Percentiles rank a stretch among this genome's conserved stretches.
Evolutionary conservation across 2,888 invertebrate species (phyloP).

Genomic region (Sceliomorpha sp.): DNA sequence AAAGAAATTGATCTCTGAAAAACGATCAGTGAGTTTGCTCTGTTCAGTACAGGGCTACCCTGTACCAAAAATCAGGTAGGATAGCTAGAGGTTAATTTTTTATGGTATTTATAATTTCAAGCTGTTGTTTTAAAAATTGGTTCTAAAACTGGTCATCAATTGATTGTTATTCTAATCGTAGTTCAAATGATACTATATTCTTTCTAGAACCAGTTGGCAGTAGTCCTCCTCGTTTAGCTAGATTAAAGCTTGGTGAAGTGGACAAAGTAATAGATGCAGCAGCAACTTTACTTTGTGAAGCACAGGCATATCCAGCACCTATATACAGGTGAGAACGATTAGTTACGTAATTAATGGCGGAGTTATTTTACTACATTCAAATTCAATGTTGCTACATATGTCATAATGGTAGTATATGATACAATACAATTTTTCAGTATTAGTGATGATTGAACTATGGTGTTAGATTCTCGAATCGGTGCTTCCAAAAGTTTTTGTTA

Average conservation of each 20-base stretch:
- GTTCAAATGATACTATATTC: no score
- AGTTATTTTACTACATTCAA: no score
- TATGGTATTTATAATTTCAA: neutral
- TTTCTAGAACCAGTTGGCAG: constrained; percentile 83
- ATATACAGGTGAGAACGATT: constrained; percentile 80
- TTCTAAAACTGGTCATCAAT: no score
- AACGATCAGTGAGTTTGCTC: constrained; percentile 75
- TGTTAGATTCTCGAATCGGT: no score
- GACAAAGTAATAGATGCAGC: constrained; percentile 62
- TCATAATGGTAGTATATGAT: no score
- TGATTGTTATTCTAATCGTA: no score
- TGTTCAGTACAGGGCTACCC: constrained; percentile 84
- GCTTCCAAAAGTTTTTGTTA: no score
- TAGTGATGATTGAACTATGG: no score
- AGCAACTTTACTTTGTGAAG: constrained; percentile 83
- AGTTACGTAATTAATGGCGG: no score
- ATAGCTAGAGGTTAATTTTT: neutral
- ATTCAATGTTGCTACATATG: no score
- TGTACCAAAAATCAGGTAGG: constrained; percentile 81
- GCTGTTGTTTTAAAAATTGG: no score
- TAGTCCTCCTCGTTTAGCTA: constrained; percentile 82
- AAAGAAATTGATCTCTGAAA: constrained; percentile 64
- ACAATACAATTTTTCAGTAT: no score
- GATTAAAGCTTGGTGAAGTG: constrained; percentile 79
- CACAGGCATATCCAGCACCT: constrained; percentile 87